These are phyloP conservation scores for Gila robusta DNA, from an alignment of 2,797 vertebrate species.

Conservation along the genomic window DNA sequence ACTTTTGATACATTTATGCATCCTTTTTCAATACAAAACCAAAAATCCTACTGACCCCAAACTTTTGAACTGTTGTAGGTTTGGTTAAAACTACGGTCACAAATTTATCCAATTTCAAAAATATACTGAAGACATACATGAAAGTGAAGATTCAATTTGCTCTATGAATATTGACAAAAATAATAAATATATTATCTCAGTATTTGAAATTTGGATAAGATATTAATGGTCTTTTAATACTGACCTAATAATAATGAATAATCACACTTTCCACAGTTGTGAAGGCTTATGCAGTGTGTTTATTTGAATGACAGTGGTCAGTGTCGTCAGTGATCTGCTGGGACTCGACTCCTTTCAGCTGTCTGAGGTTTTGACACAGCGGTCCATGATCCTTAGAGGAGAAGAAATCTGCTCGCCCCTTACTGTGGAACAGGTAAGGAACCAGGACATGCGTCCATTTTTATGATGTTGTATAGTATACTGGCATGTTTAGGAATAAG, in stretches of 20 bases:
- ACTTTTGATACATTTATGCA: neutral
- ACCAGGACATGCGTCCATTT: neutral
- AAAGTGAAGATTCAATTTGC: neutral
- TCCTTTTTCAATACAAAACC: neutral
- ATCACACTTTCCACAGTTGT: neutral
- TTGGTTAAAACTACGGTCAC: too few relatives aligned
- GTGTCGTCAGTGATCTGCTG: slow-evolving; percentile 87
- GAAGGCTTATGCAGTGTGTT: slow-evolving; percentile 40
- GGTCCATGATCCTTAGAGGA: slow-evolving; percentile 92
- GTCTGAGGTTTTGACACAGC: slow-evolving; percentile 91
- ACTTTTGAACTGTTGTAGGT: neutral
- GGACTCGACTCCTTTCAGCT: slow-evolving; percentile 90
- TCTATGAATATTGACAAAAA: neutral
- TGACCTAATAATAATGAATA: neutral
- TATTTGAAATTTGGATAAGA: neutral
- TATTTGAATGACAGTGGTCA: slow-evolving; percentile 80
- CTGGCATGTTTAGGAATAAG: neutral
- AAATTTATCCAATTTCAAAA: too few relatives aligned
- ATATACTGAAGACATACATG: neutral
- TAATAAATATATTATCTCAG: neutral
- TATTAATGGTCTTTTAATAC: too few relatives aligned
- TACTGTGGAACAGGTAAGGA: slow-evolving; percentile 88
- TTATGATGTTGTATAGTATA: neutral
- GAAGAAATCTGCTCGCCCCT: slow-evolving; percentile 94
- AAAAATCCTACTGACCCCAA: neutral